Evolutionary conservation across 2,113 vertebrate species (phyloP), one percentile per base, ranked within the genome.

Genomic region (Xyrauchen texanus): DNA sequence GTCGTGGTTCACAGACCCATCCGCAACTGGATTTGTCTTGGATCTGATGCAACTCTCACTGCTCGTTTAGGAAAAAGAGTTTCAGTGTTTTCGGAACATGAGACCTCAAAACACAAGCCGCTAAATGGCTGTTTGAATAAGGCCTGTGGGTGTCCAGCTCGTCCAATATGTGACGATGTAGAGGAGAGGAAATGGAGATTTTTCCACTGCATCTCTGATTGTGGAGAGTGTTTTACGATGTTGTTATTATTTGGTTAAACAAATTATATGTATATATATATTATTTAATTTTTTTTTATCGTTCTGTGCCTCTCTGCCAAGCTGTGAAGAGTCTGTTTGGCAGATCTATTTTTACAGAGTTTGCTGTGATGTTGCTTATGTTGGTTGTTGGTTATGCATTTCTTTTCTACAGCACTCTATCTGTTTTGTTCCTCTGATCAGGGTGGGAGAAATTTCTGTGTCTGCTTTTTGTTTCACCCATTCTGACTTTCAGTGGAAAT

Each of bases 61-160:
- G 67, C 77, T 79, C 68, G 51, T 80, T 76, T 72, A 60, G 53
- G 72, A 76, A 75, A 69, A 73, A 63, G 49, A 77, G 61, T 13
- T 16, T 46, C 73, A 53, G 46, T 75, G 78, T 83, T 83, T 80
- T 80, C 44, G 68, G 73, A 83, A 83, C 73, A 77, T 2, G 55
- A 80, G 78, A 80, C 74, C 74, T 83, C 68, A 83, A 77, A 83
- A 68, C 73, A 80, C 78, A 34, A 77, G 78, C 73, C 53, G 78
- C 68, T 13, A 62, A 80, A 62, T n/a, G 68, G 6, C 68, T 80
- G 73, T 80, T 77, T 75, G 81, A 79, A 67, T 67, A 44, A 78
- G 42, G 44, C 69, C 64, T 69, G 77, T 61, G 65, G 73, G 77
- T 51, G 71, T 79, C 76, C 81, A 57, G 51, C 53, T 67, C 46